Evolutionary conservation across 2,113 vertebrate species (phyloP), one percentile per base, ranked within the genome.

Genomic region (Echinops telfairi): DNA sequence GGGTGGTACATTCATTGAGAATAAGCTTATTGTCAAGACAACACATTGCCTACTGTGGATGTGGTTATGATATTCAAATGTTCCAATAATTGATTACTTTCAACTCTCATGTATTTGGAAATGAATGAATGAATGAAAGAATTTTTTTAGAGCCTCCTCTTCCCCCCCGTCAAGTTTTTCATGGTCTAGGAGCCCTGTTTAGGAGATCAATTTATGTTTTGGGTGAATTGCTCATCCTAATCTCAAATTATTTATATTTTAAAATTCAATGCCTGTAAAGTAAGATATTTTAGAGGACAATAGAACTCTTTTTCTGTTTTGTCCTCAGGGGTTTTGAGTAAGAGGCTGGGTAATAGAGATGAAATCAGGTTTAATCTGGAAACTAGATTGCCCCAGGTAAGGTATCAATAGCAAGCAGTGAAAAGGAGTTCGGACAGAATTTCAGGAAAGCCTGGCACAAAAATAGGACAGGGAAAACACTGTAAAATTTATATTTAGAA

Each of bases 401-500:
- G 8, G 17, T 84, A 3, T 58, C 47, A 38, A 36, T 29, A 57
- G 66, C 71, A 71, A 76, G n/a, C n/a, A 91, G 15, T 14, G 64
- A 23, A 85, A 89, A 85, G n/a, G 86, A 85, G n/a, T 43, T 84
- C 12, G 91, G 60, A 36, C n/a, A 64, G 47, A 81, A 88, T 87
- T 88, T 71, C 84, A 85, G 36, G 3, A 38, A 76, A 38, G 4
- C 66, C 83, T 66, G 58, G 43, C 17, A 83, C 27, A 38, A 12
- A 66, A 10, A 25, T 12, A 75, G 16, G 17, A 53, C 25, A 66
- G 58, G 29, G 38, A 90, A 79, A 84, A 68, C 20, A 83, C 23
- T 31, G 23, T 19, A 3, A 7, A 53, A n/a, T 66, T 87, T 60
- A 91, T 33, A 15, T 38, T 73, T 58, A 33, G n/a, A 82, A 66